A percentile compares a stretch with the other conserved stretches of the same genome.
phyloP scores from a whole-genome alignment of 2,888 invertebrate genomes.

The Nomada fabriciana region DNA sequence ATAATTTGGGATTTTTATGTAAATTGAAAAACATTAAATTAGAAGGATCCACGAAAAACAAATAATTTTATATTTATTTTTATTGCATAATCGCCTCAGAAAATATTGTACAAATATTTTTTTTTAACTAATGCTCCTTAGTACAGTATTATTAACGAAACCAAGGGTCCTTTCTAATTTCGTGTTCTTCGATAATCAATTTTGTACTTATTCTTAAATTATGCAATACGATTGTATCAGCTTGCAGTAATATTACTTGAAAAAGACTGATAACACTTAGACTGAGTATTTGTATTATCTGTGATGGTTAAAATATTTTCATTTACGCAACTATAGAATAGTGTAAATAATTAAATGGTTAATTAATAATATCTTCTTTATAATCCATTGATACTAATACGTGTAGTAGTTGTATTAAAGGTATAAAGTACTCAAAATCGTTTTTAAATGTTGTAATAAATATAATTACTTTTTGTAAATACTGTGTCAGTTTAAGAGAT shows the following conservation, averaged over 20 bases:
- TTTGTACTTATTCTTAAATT: conserved; percentile 32
- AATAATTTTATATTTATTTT: conserved; percentile 4
- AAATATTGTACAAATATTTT: conserved; percentile 2
- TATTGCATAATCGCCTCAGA: neutral
- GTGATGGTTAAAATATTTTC: conserved; percentile 32
- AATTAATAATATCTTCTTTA: conserved; percentile 19
- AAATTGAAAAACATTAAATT: conserved; percentile 56
- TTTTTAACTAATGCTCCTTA: neutral
- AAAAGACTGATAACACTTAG: conserved; percentile 33
- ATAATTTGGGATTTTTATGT: conserved; percentile 34
- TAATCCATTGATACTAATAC: conserved; percentile 17
- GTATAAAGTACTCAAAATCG: conserved; percentile 8
- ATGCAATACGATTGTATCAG: conserved; percentile 32
- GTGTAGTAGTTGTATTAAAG: conserved; percentile 9
- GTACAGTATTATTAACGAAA: neutral
- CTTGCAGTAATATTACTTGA: conserved; percentile 24
- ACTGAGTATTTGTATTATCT: conserved; percentile 36
- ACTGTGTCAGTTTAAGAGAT: conserved; percentile 13
- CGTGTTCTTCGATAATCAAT: conserved; percentile 49
- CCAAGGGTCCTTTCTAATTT: conserved; percentile 39
- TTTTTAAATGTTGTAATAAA: conserved; percentile 11
- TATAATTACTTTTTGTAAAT: conserved; percentile 20
- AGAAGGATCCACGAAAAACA: conserved; percentile 28
- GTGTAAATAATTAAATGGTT: conserved; percentile 11
- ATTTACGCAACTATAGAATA: conserved; percentile 25